Conservation (phyloP, 2,113 vertebrate species). For the Sceloporus tristichus region DNA sequence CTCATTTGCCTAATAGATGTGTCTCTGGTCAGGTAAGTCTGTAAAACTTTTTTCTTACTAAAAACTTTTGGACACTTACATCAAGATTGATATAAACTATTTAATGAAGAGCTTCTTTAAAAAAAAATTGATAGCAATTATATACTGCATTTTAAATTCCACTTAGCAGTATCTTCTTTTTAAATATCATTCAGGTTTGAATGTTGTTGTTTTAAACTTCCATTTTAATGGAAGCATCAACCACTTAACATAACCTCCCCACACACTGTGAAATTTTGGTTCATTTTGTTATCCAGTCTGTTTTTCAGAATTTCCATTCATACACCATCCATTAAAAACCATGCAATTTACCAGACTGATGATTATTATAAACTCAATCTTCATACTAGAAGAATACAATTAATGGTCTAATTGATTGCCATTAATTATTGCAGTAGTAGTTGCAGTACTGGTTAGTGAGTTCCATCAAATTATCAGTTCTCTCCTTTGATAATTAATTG, state of each 20-base stretch:
- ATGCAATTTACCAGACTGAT: conserved; percentile 54
- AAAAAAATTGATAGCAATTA: conserved; percentile 19
- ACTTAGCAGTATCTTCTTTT: conserved; percentile 47
- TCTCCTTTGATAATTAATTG: conserved; percentile 22
- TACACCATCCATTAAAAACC: conserved; percentile 58
- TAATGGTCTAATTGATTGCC: conserved; percentile 50
- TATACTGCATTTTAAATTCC: conserved; percentile 41
- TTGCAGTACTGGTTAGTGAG: conserved; percentile 28
- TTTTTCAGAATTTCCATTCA: conserved; percentile 49
- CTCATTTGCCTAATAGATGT: not conserved
- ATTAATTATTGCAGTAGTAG: conserved; percentile 49
- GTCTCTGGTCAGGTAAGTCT: not conserved
- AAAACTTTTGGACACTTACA: not conserved
- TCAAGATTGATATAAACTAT: conserved; percentile 34
- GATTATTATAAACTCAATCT: conserved; percentile 11
- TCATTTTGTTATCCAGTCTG: conserved; percentile 51
- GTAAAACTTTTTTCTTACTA: not conserved
- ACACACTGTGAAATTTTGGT: conserved; percentile 62
- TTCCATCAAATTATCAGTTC: conserved; percentile 45
- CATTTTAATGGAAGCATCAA: conserved; percentile 67
- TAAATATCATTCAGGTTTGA: conserved; percentile 27
- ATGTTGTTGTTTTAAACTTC: conserved; percentile 9
- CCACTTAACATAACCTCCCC: conserved; percentile 57
- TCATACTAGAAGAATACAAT: conserved; percentile 43
- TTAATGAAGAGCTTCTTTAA: conserved; percentile 53